Evolutionary conservation across 2,888 invertebrate species (phyloP), one percentile per base, ranked within the genome.

Genomic region (Prosapia bicincta): DNA sequence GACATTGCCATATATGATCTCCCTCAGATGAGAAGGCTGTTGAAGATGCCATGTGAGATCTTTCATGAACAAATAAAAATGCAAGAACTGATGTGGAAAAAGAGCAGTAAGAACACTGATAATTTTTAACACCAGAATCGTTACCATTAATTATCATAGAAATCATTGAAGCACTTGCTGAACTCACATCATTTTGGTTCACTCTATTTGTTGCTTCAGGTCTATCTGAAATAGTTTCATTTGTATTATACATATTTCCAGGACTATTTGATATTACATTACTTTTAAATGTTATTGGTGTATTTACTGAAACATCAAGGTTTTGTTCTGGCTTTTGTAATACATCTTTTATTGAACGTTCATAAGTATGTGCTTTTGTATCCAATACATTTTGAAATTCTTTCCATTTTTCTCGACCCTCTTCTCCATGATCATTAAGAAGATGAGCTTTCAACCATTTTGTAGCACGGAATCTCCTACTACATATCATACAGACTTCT

Each of bases 51-150:
- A 87, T 86, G 85, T 96, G 96, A 66, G 95, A 93, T 81, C 95
- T 91, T 85, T 97, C 97, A 86, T 97, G 97, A 71, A 96, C 93
- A 85, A 95, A 96, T 81, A 97, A 88, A 83, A 97, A 94, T 74
- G 96, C 96, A 82, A 96, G 89, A 83, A 96, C 93, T 79, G 94
- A 92, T 43, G 97, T 96, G 66, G 94, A 92, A 84, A 96, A 97
- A 74, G 93, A 92, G 84, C 97, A 97, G 84, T 93, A 91, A 66
- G 95, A 93, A 86, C 97, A 97, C 79, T 94, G 93, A 86, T 96
- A 97, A 78, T 91, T 92, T 85, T 95, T 93, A 79, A 90, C 76
- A 91, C 88, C 82, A 90, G 75, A 70, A 23, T 75, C 70, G 13
- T 75, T 75, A 10, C 75, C 75, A 70, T 75, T 75, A 54, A 75